phyloP scores from a whole-genome alignment of 1,140 invertebrate genomes.

The Aphaenogaster rudis region DNA sequence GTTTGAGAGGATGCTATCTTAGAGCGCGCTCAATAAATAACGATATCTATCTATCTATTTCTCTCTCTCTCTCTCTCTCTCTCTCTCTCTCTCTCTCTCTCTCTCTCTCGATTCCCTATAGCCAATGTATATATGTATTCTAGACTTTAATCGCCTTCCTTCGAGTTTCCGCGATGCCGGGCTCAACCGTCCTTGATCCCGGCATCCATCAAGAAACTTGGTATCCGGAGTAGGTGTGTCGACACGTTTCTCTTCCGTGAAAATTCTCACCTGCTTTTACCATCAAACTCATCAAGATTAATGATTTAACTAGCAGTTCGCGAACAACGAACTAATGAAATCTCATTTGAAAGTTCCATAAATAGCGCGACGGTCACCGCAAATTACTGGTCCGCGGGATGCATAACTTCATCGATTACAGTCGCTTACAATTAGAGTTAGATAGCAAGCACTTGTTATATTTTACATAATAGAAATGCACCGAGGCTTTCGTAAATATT shows the following conservation, averaged over 20 bases:
- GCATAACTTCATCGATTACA: slow-evolving; percentile 3
- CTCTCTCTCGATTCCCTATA: not conserved
- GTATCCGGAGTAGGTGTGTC: not conserved
- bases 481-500: not conserved
- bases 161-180: slow-evolving; percentile 13
- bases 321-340: slow-evolving; percentile 31
- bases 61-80: not conserved
- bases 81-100: not conserved
- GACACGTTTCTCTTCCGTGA: slow-evolving; percentile 15
- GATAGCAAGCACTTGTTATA: not conserved
- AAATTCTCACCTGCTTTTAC: slow-evolving; percentile 45
- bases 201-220: slow-evolving; percentile 39
- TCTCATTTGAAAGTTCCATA: slow-evolving; percentile 8
- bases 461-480: not conserved
- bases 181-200: slow-evolving; percentile 22
- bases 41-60: too few species aligned
- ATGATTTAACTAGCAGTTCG: slow-evolving; percentile 36
- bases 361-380: not conserved
- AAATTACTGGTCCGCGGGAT: slow-evolving; percentile 3
- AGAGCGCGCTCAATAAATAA: too few species aligned
- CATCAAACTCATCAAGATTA: slow-evolving; percentile 44
- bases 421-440: not conserved
- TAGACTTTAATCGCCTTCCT: slow-evolving; percentile 52
- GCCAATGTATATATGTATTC: slow-evolving; percentile 12
- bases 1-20: too few species aligned